Conservation (phyloP, 2,797 vertebrate genomes). For the Meriones psammophilus region DNA sequence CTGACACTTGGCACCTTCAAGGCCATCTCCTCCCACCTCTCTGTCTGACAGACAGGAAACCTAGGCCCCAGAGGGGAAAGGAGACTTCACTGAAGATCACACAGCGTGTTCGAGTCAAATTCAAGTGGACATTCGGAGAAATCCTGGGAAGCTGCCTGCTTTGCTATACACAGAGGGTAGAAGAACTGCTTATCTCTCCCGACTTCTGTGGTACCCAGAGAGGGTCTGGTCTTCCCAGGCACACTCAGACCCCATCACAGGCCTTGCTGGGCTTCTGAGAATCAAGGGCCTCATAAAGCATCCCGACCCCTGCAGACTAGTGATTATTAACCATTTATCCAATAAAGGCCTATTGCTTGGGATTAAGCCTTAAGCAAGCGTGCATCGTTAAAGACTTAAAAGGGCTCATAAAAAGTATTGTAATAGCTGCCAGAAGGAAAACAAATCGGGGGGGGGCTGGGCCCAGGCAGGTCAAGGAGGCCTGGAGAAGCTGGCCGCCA, state of each 20-base stretch:
- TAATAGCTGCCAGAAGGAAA: constrained; percentile 76
- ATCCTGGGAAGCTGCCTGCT: neutral
- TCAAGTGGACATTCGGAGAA: neutral
- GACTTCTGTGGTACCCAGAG: neutral
- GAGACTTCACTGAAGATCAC: constrained; percentile 11
- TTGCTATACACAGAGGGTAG: neutral
- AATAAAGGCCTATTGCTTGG: constrained; percentile 81
- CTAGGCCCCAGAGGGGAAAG: neutral
- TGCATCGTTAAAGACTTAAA: constrained; percentile 82
- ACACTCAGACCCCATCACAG: neutral
- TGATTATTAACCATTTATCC: constrained; percentile 84
- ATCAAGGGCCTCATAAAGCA: constrained; percentile 25
- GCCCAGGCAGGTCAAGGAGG: neutral
- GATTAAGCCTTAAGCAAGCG: constrained; percentile 81
- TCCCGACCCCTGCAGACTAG: constrained; percentile 64
- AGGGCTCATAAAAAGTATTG: constrained; percentile 72
- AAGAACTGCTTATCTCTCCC: neutral
- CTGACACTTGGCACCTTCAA: neutral
- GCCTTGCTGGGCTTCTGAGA: neutral
- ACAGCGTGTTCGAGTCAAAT: neutral
- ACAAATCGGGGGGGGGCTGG: neutral
- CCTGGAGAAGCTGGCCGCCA: neutral
- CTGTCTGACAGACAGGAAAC: neutral
- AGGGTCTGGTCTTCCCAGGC: neutral
- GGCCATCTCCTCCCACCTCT: neutral